These are phyloP conservation scores for Arctopsyche grandis DNA, from an alignment of 1,140 invertebrate species.

Conservation along the genomic window DNA sequence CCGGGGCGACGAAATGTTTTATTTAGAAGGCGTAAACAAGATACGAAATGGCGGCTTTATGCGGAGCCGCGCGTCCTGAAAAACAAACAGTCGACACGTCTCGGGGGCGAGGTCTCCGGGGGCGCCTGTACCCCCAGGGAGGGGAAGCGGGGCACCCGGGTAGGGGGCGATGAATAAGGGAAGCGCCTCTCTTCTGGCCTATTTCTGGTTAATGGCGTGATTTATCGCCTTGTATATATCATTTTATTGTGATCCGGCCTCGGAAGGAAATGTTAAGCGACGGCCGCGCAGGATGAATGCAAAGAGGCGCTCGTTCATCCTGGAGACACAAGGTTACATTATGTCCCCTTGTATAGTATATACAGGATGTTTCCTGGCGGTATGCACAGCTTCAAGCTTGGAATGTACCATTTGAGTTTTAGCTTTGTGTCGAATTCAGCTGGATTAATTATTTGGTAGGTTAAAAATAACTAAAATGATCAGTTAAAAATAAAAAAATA, in stretches of 20 bases:
- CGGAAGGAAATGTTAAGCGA: conserved; percentile 15
- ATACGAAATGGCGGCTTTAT: conserved; percentile 48
- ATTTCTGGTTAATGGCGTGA: conserved; percentile 33
- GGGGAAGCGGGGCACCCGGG: background rate
- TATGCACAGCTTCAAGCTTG: too few species aligned
- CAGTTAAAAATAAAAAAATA: too few species aligned
- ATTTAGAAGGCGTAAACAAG: conserved; percentile 46
- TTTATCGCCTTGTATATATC: conserved; percentile 35
- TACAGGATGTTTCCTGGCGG: too few species aligned
- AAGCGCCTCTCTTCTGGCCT: background rate
- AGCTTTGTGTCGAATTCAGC: too few species aligned
- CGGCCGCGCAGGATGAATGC: conserved; percentile 17
- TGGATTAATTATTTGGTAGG: too few species aligned
- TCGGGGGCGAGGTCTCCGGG: conserved; percentile 1
- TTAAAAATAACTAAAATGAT: too few species aligned
- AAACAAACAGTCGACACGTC: conserved; percentile 25
- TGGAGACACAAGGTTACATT: background rate
- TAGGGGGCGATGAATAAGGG: conserved; percentile 8
- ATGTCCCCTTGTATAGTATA: too few species aligned
- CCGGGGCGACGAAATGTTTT: conserved; percentile 41
- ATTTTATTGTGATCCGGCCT: conserved; percentile 33
- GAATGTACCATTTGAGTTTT: too few species aligned
- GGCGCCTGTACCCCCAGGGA: background rate
- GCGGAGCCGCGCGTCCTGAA: conserved; percentile 26
- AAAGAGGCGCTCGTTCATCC: background rate